Conservation (phyloP, 1,140 invertebrate genomes). For the Metaphire vulgaris region DNA sequence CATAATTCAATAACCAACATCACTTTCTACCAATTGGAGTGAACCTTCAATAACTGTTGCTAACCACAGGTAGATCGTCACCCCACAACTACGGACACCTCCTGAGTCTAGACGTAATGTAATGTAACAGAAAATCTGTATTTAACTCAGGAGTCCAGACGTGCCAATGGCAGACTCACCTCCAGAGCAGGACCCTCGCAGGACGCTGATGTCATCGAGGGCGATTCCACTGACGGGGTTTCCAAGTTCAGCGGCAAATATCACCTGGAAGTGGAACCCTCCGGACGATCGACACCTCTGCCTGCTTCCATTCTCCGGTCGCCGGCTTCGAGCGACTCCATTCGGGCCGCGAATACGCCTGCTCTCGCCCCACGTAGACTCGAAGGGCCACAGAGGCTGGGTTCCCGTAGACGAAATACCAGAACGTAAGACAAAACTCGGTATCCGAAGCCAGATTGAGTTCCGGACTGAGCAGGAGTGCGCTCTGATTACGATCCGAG, state of each 20-base stretch:
- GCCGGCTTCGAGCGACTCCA: constrained; percentile 13
- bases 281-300: constrained; percentile 9
- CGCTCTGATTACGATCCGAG: constrained; percentile 25
- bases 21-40: too few relatives aligned
- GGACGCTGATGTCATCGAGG: constrained; percentile 21
- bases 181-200: constrained; percentile 16
- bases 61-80: too few relatives aligned
- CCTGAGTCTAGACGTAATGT: too few relatives aligned
- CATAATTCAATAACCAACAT: too few relatives aligned
- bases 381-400: constrained; percentile 15
- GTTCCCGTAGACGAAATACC: constrained; percentile 25
- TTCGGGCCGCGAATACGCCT: constrained; percentile 25
- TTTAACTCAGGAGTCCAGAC: too few relatives aligned
- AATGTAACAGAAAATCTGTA: too few relatives aligned
- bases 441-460: constrained; percentile 11
- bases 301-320: constrained; percentile 10
- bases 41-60: too few relatives aligned
- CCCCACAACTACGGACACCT: too few relatives aligned
- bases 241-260: constrained; percentile 25
- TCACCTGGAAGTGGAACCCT: constrained; percentile 12
- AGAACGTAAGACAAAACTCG: constrained; percentile 19
- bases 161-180: too few relatives aligned
- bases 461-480: constrained; percentile 23
- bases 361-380: constrained; percentile 22
- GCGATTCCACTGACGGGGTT: constrained; percentile 26